Conservation (phyloP, 2,113 vertebrate genomes). For the Brienomyrus longianalis region DNA sequence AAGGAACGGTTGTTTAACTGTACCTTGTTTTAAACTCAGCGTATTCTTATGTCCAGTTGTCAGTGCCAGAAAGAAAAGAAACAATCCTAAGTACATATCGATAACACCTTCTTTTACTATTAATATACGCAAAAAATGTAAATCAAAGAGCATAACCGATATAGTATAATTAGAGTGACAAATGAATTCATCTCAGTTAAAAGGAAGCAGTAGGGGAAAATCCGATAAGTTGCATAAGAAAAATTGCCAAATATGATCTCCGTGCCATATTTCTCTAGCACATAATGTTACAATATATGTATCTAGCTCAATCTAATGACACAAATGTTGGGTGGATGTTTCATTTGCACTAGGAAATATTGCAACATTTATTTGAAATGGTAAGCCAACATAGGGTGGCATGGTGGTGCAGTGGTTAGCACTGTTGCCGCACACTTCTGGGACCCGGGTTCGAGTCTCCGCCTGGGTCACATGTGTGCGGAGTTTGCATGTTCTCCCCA, state of each 20-base stretch:
- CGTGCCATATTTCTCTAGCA: not conserved
- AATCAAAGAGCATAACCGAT: not conserved
- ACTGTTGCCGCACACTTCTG: too few relatives aligned
- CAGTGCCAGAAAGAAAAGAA: not conserved
- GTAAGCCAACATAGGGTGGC: not conserved
- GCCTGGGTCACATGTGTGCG: too few relatives aligned
- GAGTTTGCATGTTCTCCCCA: too few relatives aligned
- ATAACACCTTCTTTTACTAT: not conserved
- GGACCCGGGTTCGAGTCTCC: too few relatives aligned
- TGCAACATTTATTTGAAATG: not conserved
- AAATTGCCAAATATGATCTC: not conserved
- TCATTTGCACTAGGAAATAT: not conserved
- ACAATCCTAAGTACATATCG: not conserved
- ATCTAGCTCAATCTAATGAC: not conserved
- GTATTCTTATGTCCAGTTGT: not conserved
- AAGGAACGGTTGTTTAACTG: not conserved
- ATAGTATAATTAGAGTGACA: not conserved
- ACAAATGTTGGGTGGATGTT: not conserved
- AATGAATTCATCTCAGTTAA: not conserved
- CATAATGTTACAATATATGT: not conserved
- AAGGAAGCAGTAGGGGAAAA: not conserved
- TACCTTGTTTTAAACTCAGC: not conserved
- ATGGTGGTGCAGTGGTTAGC: too few relatives aligned
- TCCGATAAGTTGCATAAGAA: not conserved
- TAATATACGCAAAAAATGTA: not conserved